A percentile compares a stretch with the other conserved stretches of the same genome.
Conservation (phyloP, 2,113 vertebrate species). For the Ranitomeya variabilis region DNA sequence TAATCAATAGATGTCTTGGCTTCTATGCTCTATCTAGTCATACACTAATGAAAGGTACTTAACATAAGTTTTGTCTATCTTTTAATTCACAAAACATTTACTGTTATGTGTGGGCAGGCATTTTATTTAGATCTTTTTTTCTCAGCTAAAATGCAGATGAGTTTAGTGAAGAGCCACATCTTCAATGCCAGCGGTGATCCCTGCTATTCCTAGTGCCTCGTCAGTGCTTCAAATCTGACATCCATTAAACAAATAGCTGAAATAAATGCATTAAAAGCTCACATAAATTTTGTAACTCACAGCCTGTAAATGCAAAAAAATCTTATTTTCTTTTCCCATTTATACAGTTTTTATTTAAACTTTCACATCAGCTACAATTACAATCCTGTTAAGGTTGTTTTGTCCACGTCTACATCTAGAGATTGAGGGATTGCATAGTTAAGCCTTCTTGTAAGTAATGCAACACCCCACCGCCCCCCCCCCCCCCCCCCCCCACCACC, state of each 20-base stretch:
- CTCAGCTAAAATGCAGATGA: background rate
- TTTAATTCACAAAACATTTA: constrained; percentile 31
- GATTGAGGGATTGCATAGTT: too few relatives aligned
- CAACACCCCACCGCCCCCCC: too few relatives aligned
- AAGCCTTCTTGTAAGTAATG: too few relatives aligned
- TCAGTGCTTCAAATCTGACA: background rate
- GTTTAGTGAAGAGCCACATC: constrained; percentile 24
- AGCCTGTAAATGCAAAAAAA: too few relatives aligned
- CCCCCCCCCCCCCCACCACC: too few relatives aligned
- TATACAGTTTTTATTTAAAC: too few relatives aligned
- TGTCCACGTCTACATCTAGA: too few relatives aligned
- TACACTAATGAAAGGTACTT: constrained; percentile 30
- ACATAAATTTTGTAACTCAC: background rate
- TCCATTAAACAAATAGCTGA: background rate
- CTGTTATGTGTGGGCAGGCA: constrained; percentile 20
- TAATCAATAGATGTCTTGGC: constrained; percentile 42
- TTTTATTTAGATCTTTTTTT: background rate
- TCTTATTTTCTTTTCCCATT: too few relatives aligned
- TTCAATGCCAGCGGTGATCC: background rate
- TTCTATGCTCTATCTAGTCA: constrained; percentile 37
- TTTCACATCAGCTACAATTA: too few relatives aligned
- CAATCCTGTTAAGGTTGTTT: too few relatives aligned
- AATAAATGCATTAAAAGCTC: too few relatives aligned
- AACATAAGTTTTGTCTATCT: constrained; percentile 32
- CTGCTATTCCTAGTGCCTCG: background rate